Evolutionary conservation across 2,888 invertebrate species (phyloP), one percentile per base, ranked within the genome.

Genomic region (Julus scandinavius): DNA sequence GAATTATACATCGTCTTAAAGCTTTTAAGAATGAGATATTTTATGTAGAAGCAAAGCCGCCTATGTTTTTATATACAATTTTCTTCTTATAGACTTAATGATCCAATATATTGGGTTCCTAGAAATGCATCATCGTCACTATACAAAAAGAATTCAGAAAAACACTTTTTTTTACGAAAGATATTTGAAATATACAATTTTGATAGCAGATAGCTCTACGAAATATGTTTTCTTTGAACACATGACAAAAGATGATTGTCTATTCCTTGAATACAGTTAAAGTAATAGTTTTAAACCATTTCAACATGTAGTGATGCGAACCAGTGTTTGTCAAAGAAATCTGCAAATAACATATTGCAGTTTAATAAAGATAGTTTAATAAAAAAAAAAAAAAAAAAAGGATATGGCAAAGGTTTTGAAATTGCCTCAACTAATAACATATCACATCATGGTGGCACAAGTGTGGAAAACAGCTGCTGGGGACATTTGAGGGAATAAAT

Each of bases 131-230:
- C 72, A 29, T 4, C 6, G 72, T 5, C 72, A 11, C n/a, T 29
- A 72, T 72, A 11, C 20, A 29, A 29, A 2, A 11, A 29, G 72
- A 11, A 72, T 72, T 72, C 11, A n/a, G 29, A 72, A 72, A 72
- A 11, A 29, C 1, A 7, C 9, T 29, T 72, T 72, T 72, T n/a
- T 11, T 72, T 9, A 29, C n/a, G 72, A 6, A 20, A 72, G 72
- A 72, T 72, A 11, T 72, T 72, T 72, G 58, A 72, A 72, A 72
- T 72, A 72, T 29, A 72, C 72, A 72, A 72, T 29, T 72, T 72
- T 29, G 72, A 72, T 72, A 72, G 7, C 72, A 72, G 72, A 72
- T 72, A 29, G 72, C 7, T 29, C 9, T 72, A 72, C 29, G 72
- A 72, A 29, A 72, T 72, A 29, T n/a, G 29, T 6, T 72, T 72